phyloP scores from a whole-genome alignment of 1,140 invertebrate genomes.

The Medauroidea extradentata region DNA sequence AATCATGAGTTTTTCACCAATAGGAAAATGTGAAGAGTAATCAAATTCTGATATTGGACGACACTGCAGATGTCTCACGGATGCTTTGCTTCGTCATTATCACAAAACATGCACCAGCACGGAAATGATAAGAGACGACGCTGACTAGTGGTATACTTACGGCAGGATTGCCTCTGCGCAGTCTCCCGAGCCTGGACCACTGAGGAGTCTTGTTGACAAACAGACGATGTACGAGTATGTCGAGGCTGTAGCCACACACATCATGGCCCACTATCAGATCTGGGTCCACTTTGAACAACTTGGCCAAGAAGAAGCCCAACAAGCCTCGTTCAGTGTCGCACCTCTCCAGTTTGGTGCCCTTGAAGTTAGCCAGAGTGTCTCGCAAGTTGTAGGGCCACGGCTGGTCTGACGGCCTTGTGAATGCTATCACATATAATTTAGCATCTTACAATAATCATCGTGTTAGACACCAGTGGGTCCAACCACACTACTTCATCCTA shows the following conservation, averaged over 20 bases:
- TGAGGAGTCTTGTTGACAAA: conserved; percentile 66
- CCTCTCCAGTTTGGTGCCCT: conserved; percentile 69
- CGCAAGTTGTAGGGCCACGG: conserved; percentile 77
- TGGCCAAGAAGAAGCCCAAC: conserved; percentile 75
- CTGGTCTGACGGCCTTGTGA: conserved; percentile 71
- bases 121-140: no score
- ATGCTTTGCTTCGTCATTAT: no score
- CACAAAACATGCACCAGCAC: no score
- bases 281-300: conserved; percentile 84
- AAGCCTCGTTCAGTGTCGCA: conserved; percentile 82
- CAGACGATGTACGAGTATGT: conserved; percentile 81
- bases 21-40: no score
- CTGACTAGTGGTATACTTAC: conserved; percentile 37
- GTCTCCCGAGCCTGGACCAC: conserved; percentile 86
- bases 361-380: conserved; percentile 57
- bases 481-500: no score
- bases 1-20: no score
- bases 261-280: conserved; percentile 94
- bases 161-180: conserved; percentile 64
- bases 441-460: neutral
- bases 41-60: no score
- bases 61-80: no score
- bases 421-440: conserved; percentile 54
- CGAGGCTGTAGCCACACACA: conserved; percentile 80
- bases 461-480: no score